Conservation (phyloP, 2,797 vertebrate species). For the Acanthiza pusilla region DNA sequence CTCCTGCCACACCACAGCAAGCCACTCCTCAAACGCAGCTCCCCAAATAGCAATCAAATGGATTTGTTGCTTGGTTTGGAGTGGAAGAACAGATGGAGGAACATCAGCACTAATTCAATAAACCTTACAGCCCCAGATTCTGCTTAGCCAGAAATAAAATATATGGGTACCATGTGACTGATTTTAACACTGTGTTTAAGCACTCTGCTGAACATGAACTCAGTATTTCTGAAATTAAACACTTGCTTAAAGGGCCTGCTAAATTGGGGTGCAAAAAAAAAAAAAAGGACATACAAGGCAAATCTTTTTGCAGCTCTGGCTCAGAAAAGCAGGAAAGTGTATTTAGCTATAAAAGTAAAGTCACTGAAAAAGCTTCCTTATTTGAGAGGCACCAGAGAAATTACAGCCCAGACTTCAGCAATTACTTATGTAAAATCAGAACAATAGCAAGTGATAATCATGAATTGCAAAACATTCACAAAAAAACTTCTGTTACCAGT, state of each 20-base stretch:
- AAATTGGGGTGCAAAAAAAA: background rate
- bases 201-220: background rate
- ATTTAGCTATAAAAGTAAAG: background rate
- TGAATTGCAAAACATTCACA: background rate
- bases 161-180: background rate
- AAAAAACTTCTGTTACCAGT: background rate
- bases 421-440: slow-evolving; percentile 25
- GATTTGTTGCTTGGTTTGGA: background rate
- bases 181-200: background rate
- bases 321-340: background rate
- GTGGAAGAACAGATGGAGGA: background rate
- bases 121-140: background rate
- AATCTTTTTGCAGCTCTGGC: background rate
- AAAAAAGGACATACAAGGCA: background rate
- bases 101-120: background rate
- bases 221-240: background rate
- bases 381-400: background rate
- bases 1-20: background rate
- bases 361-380: background rate
- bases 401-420: slow-evolving; percentile 9
- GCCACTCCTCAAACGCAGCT: background rate
- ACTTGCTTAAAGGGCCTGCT: background rate
- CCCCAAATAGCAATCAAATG: background rate
- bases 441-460: slow-evolving; percentile 25
- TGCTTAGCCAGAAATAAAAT: background rate